Percentiles rank a stretch among this genome's conserved stretches.
These are phyloP conservation scores for Pteruthius melanotis DNA, from an alignment of 2,113 vertebrate genomes.

Conservation along the genomic window DNA sequence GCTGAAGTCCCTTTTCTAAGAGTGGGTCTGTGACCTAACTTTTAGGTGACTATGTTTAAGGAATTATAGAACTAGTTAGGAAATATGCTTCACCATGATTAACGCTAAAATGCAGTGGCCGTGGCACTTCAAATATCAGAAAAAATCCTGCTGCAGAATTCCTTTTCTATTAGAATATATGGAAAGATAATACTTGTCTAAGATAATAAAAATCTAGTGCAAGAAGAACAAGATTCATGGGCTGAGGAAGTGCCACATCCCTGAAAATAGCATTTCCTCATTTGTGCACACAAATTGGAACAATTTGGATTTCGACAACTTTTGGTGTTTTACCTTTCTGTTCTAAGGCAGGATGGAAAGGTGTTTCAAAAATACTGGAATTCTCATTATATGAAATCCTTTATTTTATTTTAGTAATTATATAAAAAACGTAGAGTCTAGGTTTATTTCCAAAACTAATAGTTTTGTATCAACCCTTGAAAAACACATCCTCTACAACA, in stretches of 20 bases:
- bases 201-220: neutral
- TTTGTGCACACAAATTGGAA: neutral
- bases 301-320: neutral
- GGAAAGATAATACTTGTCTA: neutral
- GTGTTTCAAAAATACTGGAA: neutral
- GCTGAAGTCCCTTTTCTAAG: neutral
- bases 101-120: neutral
- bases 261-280: neutral
- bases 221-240: neutral
- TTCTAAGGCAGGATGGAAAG: neutral
- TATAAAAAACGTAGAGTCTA: neutral
- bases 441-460: neutral
- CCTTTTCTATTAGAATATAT: neutral
- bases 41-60: neutral
- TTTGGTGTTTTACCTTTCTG: neutral
- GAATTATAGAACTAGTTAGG: neutral
- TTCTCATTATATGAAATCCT: accelerated
- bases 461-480: neutral
- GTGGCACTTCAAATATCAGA: neutral
- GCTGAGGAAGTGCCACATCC: neutral
- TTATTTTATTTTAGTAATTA: neutral
- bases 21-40: neutral
- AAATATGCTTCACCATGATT: neutral
- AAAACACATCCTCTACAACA: neutral
- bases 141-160: neutral